Conservation (phyloP, 1,140 invertebrate species). For the Drosophila guanche region DNA sequence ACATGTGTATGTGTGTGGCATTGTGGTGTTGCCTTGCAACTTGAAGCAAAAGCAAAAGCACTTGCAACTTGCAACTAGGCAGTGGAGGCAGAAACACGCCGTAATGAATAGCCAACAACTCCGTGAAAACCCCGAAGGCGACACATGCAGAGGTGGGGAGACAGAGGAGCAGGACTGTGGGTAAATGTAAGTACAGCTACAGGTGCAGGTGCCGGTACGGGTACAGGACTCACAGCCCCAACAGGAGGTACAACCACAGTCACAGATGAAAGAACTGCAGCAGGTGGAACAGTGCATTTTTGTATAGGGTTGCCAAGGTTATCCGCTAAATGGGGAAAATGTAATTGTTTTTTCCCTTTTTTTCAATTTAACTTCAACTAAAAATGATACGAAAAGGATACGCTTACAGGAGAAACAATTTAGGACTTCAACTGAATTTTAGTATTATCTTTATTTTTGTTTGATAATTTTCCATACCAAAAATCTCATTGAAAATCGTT, state of each 20-base stretch:
- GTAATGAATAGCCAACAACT: conserved; percentile 62
- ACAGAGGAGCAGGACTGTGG: neutral
- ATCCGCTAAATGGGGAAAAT: neutral
- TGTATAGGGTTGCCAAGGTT: conserved; percentile 3
- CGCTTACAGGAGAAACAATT: too few relatives aligned
- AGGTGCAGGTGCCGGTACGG: neutral
- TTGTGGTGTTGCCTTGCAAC: conserved; percentile 30
- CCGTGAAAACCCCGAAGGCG: conserved; percentile 20
- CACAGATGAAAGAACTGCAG: neutral
- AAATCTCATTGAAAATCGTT: neutral
- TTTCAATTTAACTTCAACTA: too few relatives aligned
- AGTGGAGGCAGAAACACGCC: conserved; percentile 48
- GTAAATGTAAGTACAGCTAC: conserved; percentile 2
- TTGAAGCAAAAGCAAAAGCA: too few relatives aligned
- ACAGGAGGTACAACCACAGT: neutral
- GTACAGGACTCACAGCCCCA: neutral
- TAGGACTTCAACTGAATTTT: neutral
- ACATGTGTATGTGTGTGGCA: conserved; percentile 39
- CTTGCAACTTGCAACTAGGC: conserved; percentile 52
- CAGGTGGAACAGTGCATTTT: neutral
- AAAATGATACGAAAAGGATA: too few relatives aligned
- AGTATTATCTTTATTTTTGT: neutral
- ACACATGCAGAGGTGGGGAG: conserved; percentile 38
- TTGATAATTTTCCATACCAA: neutral
- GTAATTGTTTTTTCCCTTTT: neutral